phyloP scores from a whole-genome alignment of 1,140 invertebrate genomes.

The Anadara kagoshimensis region DNA sequence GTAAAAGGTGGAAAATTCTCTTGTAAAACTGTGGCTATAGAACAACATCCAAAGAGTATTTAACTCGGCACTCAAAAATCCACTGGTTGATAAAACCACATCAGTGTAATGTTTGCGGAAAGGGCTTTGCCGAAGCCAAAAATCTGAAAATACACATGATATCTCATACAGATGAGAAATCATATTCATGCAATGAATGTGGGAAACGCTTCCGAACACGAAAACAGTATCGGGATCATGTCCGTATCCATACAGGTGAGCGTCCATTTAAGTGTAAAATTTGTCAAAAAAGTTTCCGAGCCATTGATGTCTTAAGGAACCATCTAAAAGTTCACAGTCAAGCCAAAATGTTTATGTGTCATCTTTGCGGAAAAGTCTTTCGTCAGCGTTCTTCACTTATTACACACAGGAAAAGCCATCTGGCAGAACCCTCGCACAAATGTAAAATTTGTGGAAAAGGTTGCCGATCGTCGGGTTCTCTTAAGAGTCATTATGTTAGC shows the following conservation, averaged over 20 bases:
- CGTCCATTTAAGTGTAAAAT: constrained; percentile 36
- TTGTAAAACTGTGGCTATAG: not conserved
- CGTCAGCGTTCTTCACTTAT: constrained; percentile 73
- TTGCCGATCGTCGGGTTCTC: not conserved
- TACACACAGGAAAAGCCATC: constrained; percentile 31
- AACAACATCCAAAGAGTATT: not conserved
- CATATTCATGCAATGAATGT: not conserved
- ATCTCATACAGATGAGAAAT: not conserved
- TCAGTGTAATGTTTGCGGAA: not conserved
- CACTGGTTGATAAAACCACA: not conserved
- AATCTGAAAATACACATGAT: not conserved
- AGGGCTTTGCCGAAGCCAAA: not conserved
- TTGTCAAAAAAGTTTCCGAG: constrained; percentile 82
- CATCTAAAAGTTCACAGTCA: constrained; percentile 60
- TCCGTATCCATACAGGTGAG: constrained; percentile 25
- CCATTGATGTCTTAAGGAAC: constrained; percentile 54
- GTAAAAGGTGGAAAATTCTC: not conserved
- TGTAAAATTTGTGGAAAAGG: not conserved
- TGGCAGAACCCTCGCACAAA: not conserved
- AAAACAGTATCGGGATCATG: not conserved
- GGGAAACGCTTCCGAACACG: not conserved
- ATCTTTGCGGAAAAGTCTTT: constrained; percentile 83
- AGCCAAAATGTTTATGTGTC: constrained; percentile 66
- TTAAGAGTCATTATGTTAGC: constrained; percentile 5
- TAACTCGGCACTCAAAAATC: not conserved